Percentiles rank a stretch among this genome's conserved stretches.
phyloP scores from a whole-genome alignment of 2,888 invertebrate genomes.

The Luffia ferchaultella region DNA sequence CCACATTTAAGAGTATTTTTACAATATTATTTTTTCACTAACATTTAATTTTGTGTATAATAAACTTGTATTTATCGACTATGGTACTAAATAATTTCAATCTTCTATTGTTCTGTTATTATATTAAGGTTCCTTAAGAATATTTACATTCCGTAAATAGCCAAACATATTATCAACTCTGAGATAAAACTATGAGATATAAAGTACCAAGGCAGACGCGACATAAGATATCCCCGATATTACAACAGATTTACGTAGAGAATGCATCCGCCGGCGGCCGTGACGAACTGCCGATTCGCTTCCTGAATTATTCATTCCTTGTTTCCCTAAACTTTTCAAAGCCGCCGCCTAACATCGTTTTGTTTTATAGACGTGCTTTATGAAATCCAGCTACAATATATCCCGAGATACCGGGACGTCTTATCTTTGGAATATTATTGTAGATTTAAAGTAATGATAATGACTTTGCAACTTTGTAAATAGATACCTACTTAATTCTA shows the following conservation, averaged over 20 bases:
- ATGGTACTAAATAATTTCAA: too few relatives aligned
- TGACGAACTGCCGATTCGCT: conserved; percentile 59
- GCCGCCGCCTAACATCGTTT: conserved; percentile 31
- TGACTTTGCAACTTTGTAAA: too few relatives aligned
- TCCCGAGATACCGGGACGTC: background rate
- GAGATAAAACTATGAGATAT: background rate
- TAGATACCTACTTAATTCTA: too few relatives aligned
- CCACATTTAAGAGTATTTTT: too few relatives aligned
- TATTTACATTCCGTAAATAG: too few relatives aligned
- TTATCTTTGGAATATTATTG: background rate
- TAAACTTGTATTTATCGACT: too few relatives aligned
- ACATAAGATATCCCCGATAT: conserved; percentile 24
- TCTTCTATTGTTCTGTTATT: too few relatives aligned
- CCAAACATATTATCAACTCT: too few relatives aligned
- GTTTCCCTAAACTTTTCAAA: conserved; percentile 42
- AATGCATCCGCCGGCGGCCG: conserved; percentile 35
- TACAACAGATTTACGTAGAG: conserved; percentile 46
- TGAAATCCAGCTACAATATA: conserved; percentile 24
- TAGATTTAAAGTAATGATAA: background rate
- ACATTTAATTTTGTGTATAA: too few relatives aligned
- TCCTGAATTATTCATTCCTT: conserved; percentile 57
- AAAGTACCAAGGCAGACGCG: background rate
- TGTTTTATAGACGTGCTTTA: conserved; percentile 41
- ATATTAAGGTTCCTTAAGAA: too few relatives aligned
- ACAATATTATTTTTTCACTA: too few relatives aligned